These are phyloP conservation scores for Frankliniella fusca DNA, from an alignment of 2,888 invertebrate species.

Conservation along the genomic window DNA sequence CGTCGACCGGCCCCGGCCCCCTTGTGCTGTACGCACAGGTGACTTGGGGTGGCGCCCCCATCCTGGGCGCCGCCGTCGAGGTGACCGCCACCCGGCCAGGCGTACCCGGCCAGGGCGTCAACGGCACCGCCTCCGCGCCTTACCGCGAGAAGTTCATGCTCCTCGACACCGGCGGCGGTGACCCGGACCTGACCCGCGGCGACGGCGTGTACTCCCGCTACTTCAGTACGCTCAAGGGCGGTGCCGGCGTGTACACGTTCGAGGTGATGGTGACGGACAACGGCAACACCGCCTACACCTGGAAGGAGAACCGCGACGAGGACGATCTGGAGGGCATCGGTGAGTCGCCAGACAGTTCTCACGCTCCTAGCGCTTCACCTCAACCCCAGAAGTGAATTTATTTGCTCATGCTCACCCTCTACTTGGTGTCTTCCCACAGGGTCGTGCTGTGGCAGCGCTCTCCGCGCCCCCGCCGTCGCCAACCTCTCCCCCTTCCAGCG, in stretches of 20 bases:
- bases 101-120: slow-evolving; percentile 32
- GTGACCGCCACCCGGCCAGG: slow-evolving; percentile 48
- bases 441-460: slow-evolving; percentile 53
- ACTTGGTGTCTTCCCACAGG: neutral
- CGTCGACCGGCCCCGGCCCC: slow-evolving; percentile 47
- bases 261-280: slow-evolving; percentile 53
- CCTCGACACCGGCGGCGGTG: slow-evolving; percentile 58
- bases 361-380: no score
- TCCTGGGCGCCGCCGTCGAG: slow-evolving; percentile 56
- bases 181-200: slow-evolving; percentile 60
- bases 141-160: slow-evolving; percentile 49
- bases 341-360: neutral
- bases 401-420: neutral
- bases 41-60: slow-evolving; percentile 54
- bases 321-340: neutral
- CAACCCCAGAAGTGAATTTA: no score
- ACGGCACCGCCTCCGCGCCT: slow-evolving; percentile 39
- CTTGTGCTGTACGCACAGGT: slow-evolving; percentile 51
- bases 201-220: slow-evolving; percentile 64
- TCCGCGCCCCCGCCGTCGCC: slow-evolving; percentile 50
- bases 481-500: slow-evolving; percentile 54
- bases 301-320: slow-evolving; percentile 44
- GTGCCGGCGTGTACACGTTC: slow-evolving; percentile 52
- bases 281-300: slow-evolving; percentile 54
- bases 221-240: slow-evolving; percentile 51